Evolutionary conservation across 2,888 invertebrate genomes (phyloP), one percentile per base, ranked within the genome.

Genomic region (Poecilobothrus nobilitatus): DNA sequence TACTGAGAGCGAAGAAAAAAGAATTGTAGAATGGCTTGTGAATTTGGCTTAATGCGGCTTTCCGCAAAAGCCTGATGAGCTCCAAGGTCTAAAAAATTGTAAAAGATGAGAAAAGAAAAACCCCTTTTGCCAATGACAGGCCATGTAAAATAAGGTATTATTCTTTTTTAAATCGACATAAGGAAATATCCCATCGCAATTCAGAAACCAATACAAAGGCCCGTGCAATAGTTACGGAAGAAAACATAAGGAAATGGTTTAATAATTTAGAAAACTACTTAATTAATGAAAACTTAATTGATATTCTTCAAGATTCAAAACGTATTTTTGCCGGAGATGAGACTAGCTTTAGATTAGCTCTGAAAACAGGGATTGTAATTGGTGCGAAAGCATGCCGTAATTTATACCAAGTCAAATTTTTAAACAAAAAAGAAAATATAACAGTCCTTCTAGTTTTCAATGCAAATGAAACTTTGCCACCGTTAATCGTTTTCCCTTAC

Each of bases 281-380:
- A 27, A 53, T 10, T 2, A 66, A 41, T 21, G 63, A 66, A 64
- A 69, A 69, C 8, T 20, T n/a, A 12, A 7, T 22, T 33, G 62
- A 68, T 15, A 61, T 70, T 41, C 65, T 68, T 18, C 63, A 70
- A 15, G 53, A 70, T 63, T 27, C 67, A 18, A 61, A 22, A 7
- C 61, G 70, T 7, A 70, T 68, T 68, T 62, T 65, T 20, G 68
- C 68, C 62, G 67, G 63, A 4, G 62, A 67, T 27, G 67, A 67
- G 22, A 69, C 69, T 1, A 63, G 44, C 10, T 69, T 65, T 62
- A 37, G 41, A 9, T 20, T 69, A 20, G 4, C 62, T n/a, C 69
- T 65, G 7, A 62, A 69, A 37, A 65, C 69, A 6, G 69, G 63
- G 22, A 67, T 33, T 22, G 65, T 67, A 27, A 65, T 69, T n/a